phyloP scores from a whole-genome alignment of 2,113 vertebrate genomes.

The Silurus asotus region DNA sequence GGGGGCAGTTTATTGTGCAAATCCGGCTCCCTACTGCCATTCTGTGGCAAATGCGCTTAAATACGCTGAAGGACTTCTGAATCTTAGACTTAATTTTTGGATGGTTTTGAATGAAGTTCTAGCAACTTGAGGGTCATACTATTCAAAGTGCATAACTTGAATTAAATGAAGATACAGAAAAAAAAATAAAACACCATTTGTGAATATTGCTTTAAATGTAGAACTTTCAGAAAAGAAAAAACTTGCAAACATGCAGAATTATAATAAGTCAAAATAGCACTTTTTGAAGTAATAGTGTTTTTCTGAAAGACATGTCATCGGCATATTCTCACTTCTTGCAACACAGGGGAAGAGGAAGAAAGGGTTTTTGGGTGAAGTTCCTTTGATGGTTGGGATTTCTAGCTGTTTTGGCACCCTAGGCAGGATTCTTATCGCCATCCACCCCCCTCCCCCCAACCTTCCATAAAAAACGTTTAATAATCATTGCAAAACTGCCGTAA shows the following conservation, averaged over 20 bases:
- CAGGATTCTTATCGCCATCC: too few relatives aligned
- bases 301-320: not conserved
- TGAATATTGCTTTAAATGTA: not conserved
- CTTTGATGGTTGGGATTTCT: not conserved
- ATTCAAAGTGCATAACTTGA: not conserved
- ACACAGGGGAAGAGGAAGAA: not conserved
- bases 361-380: not conserved
- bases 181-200: not conserved
- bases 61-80: not conserved
- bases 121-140: not conserved
- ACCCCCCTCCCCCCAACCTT: too few relatives aligned
- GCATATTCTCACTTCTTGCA: not conserved
- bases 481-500: too few relatives aligned
- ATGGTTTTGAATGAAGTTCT: not conserved
- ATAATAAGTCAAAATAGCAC: not conserved
- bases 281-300: not conserved
- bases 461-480: too few relatives aligned
- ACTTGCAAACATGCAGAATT: not conserved
- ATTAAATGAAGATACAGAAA: not conserved
- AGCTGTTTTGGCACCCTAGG: not conserved
- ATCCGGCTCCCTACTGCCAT: conserved; percentile 14
- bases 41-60: not conserved
- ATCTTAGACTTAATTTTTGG: not conserved
- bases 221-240: not conserved
- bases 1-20: not conserved